Evolutionary conservation across 2,888 invertebrate species (phyloP), one percentile per base, ranked within the genome.

Genomic region (Cartodere bifasciata): DNA sequence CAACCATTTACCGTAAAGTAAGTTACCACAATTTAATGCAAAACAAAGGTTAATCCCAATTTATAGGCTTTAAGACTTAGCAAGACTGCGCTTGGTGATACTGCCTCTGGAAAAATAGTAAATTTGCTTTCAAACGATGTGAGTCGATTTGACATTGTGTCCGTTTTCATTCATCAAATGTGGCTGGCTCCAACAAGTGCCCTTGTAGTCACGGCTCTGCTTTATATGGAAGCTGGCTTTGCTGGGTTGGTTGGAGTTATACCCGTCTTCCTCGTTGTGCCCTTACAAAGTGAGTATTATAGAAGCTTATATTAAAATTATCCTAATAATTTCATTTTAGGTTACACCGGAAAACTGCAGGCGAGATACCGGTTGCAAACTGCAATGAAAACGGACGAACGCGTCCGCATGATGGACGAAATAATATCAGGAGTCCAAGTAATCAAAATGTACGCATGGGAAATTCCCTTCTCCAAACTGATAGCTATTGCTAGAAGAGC

Each of bases 81-180:
- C 46, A 67, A 76, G 42, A 69, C 71, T 0, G 75, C 81, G 0
- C 58, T 84, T 21, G 72, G 73, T 2, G 67, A 75, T 48, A 80
- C 82, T 1, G 75, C 90, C 0, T 79, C 83, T 0, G 94, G 94
- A 0, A 88, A 92, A 58, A 76, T 95, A 31, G 82, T 94, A 9
- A 94, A 95, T 62, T 64, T 95, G 4, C 68, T 95, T 31, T 90
- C 92, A 4, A 94, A 94, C 51, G 95, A 95, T 56, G 88, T 94
- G 6, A 83, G 80, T 56, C 76, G 92, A 22, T 84, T 95, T 51
- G 94, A 95, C 57, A 71, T 81, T 56, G 78, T 83, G 3, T 76
- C 83, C 36, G 70, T 84, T 32, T 86, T 78, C 54, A 64, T 87
- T 5, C 86, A 91, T 56, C 88, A 80, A 60, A 70, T 92, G 52